These are phyloP conservation scores for Botia almorhae DNA, from an alignment of 2,797 vertebrate species.

Conservation along the genomic window DNA sequence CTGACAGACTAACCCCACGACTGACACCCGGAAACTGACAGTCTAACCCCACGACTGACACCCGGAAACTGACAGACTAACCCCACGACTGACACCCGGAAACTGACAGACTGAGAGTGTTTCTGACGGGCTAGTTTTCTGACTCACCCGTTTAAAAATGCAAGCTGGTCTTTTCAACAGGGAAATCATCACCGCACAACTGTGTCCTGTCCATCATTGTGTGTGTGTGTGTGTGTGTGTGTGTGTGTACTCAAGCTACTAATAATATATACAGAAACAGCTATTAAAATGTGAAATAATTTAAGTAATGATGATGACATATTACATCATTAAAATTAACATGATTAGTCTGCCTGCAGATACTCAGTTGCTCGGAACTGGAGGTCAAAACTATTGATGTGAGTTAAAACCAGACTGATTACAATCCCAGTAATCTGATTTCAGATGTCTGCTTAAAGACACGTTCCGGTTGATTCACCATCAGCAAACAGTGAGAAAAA, in stretches of 20 bases:
- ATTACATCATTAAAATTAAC: constrained; percentile 36
- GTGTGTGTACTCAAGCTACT: constrained; percentile 4
- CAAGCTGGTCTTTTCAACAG: not conserved
- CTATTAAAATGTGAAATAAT: constrained; percentile 19
- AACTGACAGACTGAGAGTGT: no score
- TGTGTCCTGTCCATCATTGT: not conserved
- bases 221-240: not conserved
- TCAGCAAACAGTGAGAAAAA: constrained; percentile 22
- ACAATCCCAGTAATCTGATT: constrained; percentile 31
- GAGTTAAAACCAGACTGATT: constrained; percentile 10
- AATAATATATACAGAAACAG: constrained; percentile 12
- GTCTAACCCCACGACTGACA: no score
- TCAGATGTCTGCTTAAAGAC: not conserved
- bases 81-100: no score
- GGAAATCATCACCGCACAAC: not conserved
- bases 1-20: no score
- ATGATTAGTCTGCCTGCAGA: constrained; percentile 38
- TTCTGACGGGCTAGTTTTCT: no score
- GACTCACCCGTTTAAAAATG: not conserved
- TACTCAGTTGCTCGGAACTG: constrained; percentile 29
- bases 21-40: no score
- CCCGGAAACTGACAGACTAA: no score
- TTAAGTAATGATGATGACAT: constrained; percentile 35
- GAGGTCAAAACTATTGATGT: constrained; percentile 31
- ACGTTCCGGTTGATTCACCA: not conserved